Base-by-base conservation (phyloP, 1,140 invertebrate species). In the Ectropis grisescens region DNA sequence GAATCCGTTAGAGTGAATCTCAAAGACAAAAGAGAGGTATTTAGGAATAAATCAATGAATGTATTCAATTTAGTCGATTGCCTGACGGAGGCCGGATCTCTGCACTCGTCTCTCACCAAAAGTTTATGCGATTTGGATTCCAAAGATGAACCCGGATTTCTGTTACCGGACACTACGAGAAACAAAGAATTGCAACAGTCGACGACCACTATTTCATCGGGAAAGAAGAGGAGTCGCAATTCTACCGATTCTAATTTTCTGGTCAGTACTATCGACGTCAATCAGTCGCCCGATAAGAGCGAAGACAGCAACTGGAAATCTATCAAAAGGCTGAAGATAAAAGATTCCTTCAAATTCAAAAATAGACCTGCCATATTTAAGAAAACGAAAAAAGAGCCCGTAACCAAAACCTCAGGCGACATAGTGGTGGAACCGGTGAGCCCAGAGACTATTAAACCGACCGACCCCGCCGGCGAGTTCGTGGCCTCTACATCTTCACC, bases 311-410 rank as follows among this genome's bases (percentile, higher is more conserved):
- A 81, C 36, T 83, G 80, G 78, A 83, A 82, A 53, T 82, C 82
- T 9, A 82, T 83, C 13, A 83, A 83, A 60, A 66, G 78, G 42
- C 47, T 83, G 15, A 83, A 83, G 56, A 80, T 83, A 22, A 83
- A 83, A 48, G 80, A 83, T 47, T 83, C 82, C 0, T 83, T 83
- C 46, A 80, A 81, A 40, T 83, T 83, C 42, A 83, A 83, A 49
- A 82, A 66, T 40, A 67, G 66, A 47, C 79, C 81, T 1, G 70
- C 66, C 4, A 81, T 82, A 48, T 80, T 79, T 42, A 81, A 83
- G 54, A 65, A 51, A 42, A 78, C 64, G 2, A 81, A 80, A 58
- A 81, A 80, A 40, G 76, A 78, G 22, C 61, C 76, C 1, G 51
- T 72, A 1, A 64, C 66, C 3, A 81, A 79, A 51, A 44, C 59